Evolutionary conservation across 2,888 invertebrate genomes (phyloP), one percentile per base, ranked within the genome.

Genomic region (Xestia xanthographa): DNA sequence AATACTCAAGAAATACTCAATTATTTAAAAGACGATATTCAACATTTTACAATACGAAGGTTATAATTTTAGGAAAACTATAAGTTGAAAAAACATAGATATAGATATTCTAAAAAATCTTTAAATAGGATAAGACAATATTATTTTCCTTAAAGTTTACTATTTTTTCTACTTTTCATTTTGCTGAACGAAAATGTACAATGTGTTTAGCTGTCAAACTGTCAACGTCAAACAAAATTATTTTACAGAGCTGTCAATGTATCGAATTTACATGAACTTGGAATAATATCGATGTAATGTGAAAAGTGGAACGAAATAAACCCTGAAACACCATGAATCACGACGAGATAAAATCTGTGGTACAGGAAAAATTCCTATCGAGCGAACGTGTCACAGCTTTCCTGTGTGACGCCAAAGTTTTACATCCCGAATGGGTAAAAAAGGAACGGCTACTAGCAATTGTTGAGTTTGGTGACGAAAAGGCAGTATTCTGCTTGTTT

Each of bases 401-500:
- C 82, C 89, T 96, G 67, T 94, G 93, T 83, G 96, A 96, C 82
- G 96, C 96, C 53, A 96, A 95, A 92, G 94, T 97, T 81, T 91
- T 97, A 73, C 95, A 95, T 90, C 94, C 96, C 71, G 95, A 97
- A 87, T 95, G 95, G 94, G 93, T 95, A 53, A 95, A 95, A 87
- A 95, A 93, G 86, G 96, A 97, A 87, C 92, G 97, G 84, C 92
- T 97, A 72, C 87, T 97, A 77, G 95, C 95, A 43, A 95, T 97
- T 73, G 96, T 96, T 38, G 96, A 96, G 88, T 96, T 95, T 89
- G 96, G 95, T 81, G 96, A 96, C 82, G 96, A 96, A 92, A 96
- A 96, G 89, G 96, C 96, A 73, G 95, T 97, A 72, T 96, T 97
- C 90, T 96, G 96, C 91, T 94, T 96, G 87, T 95, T 94, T 87